phyloP scores from a whole-genome alignment of 2,797 vertebrate species.

The Rhodeus uyekii region DNA sequence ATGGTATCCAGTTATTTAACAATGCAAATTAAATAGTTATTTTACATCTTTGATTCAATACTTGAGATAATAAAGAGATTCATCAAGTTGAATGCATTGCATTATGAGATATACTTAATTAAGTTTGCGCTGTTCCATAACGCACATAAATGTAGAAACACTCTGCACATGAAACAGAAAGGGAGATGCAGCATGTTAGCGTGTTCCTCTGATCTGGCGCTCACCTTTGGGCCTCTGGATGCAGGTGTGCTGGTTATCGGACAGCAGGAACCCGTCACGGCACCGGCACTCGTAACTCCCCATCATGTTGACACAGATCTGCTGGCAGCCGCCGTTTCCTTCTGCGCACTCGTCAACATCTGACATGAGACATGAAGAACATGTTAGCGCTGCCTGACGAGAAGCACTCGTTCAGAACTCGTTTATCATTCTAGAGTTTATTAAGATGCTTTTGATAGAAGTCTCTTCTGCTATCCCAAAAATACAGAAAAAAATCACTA shows the following conservation, averaged over 20 bases:
- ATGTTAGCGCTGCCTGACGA: too few species aligned
- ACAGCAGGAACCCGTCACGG: constrained; percentile 95
- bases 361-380: constrained; percentile 68
- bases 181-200: too few species aligned
- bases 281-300: constrained; percentile 98
- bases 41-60: not conserved
- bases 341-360: constrained; percentile 96
- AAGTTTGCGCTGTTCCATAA: not conserved
- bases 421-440: too few species aligned
- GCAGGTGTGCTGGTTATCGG: constrained; percentile 98
- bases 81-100: not conserved
- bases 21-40: not conserved
- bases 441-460: too few species aligned
- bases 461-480: too few species aligned
- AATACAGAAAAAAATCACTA: not conserved
- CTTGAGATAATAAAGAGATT: not conserved
- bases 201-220: not conserved
- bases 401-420: too few species aligned
- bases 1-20: not conserved
- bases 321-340: constrained; percentile 95
- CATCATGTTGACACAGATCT: constrained; percentile 99
- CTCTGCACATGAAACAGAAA: too few species aligned
- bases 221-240: constrained; percentile 97
- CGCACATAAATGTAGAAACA: too few species aligned
- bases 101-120: not conserved